Evolutionary conservation across 2,113 vertebrate species (phyloP).

Genomic region (Oreochromis aureus): DNA sequence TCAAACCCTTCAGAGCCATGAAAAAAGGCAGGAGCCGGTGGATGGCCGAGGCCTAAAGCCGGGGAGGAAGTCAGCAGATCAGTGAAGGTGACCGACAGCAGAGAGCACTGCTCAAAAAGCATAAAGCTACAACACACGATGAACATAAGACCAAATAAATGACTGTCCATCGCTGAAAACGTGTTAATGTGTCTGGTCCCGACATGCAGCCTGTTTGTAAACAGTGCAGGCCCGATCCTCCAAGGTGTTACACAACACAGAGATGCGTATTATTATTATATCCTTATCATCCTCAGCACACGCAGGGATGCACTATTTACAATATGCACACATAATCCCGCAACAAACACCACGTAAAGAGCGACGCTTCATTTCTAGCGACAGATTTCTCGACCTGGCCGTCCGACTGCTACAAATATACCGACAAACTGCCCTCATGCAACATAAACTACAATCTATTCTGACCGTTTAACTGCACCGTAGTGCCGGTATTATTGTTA

Average conservation of each 20-base stretch:
- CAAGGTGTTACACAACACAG: neutral
- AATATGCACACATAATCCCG: neutral
- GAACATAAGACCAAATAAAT: neutral
- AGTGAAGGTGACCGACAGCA: slow-evolving; percentile 61
- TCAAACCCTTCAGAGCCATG: neutral
- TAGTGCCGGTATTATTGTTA: neutral
- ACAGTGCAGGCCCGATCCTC: slow-evolving; percentile 23
- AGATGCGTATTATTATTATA: neutral
- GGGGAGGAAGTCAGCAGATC: neutral
- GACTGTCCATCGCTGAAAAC: neutral
- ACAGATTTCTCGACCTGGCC: neutral
- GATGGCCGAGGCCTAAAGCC: slow-evolving; percentile 6
- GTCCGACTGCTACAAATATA: neutral
- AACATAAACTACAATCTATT: neutral
- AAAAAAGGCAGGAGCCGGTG: neutral
- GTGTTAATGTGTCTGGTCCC: neutral
- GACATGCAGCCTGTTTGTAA: slow-evolving; percentile 17
- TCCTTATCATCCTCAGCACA: neutral
- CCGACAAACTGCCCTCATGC: neutral
- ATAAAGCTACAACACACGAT: neutral
- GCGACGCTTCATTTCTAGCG: neutral
- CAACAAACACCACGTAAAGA: neutral
- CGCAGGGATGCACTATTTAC: fast-evolving
- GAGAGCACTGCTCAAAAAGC: neutral
- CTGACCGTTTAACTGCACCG: fast-evolving